These are phyloP conservation scores for Helostoma temminkii DNA, from an alignment of 2,797 vertebrate species.

Conservation along the genomic window DNA sequence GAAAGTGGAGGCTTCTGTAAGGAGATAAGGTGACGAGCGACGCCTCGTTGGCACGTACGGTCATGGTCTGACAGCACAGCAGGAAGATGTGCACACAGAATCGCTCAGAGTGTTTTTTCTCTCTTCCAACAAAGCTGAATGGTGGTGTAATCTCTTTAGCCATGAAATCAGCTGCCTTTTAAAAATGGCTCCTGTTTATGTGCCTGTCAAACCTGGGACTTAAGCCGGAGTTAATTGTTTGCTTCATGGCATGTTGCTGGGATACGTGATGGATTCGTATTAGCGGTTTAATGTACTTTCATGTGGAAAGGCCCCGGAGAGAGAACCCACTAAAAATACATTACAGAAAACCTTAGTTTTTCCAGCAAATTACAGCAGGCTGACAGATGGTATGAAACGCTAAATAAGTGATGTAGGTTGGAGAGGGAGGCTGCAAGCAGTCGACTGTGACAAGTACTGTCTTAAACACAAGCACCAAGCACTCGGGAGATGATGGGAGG, in stretches of 20 bases:
- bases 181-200: slow-evolving; percentile 76
- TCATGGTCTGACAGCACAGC: slow-evolving; percentile 69
- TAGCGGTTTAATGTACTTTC: slow-evolving; percentile 78
- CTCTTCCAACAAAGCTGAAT: slow-evolving; percentile 62
- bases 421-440: slow-evolving; percentile 56
- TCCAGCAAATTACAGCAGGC: slow-evolving; percentile 63
- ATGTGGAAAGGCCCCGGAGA: slow-evolving; percentile 65
- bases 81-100: slow-evolving; percentile 58
- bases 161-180: slow-evolving; percentile 78
- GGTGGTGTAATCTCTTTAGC: slow-evolving; percentile 81
- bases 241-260: slow-evolving; percentile 72
- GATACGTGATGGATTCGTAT: slow-evolving; percentile 72
- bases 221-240: slow-evolving; percentile 77
- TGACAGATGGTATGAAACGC: slow-evolving; percentile 70
- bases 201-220: slow-evolving; percentile 74
- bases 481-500: slow-evolving; percentile 32
- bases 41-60: slow-evolving; percentile 62
- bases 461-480: slow-evolving; percentile 35
- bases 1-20: slow-evolving; percentile 52
- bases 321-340: slow-evolving; percentile 73
- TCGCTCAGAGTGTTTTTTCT: slow-evolving; percentile 40
- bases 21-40: slow-evolving; percentile 60
- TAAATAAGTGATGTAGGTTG: slow-evolving; percentile 73
- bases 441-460: slow-evolving; percentile 64
- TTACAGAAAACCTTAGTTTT: slow-evolving; percentile 60